These are phyloP conservation scores for Drosophila kambysellisi DNA, from an alignment of 2,888 invertebrate species.

Conservation along the genomic window DNA sequence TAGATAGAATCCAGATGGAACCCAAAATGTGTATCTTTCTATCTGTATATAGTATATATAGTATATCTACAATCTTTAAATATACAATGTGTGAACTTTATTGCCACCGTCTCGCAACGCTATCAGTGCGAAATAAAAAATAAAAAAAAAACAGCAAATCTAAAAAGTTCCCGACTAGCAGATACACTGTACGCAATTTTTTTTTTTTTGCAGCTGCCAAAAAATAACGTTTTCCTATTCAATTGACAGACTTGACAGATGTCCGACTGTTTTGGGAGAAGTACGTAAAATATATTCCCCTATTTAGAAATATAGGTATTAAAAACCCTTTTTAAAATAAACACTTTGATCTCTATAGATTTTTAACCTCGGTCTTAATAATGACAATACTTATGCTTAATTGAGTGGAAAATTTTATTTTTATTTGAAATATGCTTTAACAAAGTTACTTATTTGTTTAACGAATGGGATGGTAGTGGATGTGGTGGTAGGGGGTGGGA, in stretches of 20 bases:
- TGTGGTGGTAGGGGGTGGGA: neutral
- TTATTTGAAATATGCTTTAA: neutral
- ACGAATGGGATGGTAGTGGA: neutral
- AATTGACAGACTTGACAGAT: too few species aligned
- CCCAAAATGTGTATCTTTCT: conserved; percentile 1
- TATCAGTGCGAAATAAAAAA: neutral
- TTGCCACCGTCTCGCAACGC: neutral
- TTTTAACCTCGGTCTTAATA: neutral
- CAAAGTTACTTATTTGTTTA: neutral
- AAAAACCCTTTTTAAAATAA: neutral
- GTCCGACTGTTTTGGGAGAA: neutral
- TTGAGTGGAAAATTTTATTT: neutral
- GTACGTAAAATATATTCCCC: neutral
- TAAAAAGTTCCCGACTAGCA: neutral
- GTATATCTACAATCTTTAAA: neutral
- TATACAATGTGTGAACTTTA: neutral
- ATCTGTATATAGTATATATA: neutral
- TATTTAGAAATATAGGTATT: neutral
- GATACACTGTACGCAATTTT: neutral
- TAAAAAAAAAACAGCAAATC: neutral
- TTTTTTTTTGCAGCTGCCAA: too few species aligned
- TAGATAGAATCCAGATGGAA: conserved; percentile 13
- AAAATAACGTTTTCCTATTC: too few species aligned
- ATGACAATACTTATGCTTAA: neutral
- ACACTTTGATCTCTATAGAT: neutral